Percentiles rank a stretch among this genome's conserved stretches.
These are phyloP conservation scores for Schmidtea mediterranea DNA, from an alignment of 1,140 invertebrate genomes.

Conservation along the genomic window DNA sequence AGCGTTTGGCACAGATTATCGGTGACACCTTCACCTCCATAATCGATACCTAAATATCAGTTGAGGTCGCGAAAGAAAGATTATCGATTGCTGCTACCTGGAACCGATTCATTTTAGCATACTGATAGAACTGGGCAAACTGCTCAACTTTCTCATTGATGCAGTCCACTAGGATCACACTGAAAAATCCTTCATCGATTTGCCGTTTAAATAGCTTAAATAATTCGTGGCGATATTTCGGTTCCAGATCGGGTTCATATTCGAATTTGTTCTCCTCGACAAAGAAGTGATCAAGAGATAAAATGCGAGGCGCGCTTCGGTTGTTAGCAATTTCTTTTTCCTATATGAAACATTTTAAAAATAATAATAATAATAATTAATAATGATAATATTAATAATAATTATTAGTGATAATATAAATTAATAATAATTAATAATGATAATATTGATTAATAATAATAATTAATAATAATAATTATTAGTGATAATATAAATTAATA, in stretches of 20 bases:
- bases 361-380: too few species aligned
- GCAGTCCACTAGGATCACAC: not conserved
- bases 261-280: not conserved
- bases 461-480: too few species aligned
- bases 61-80: too few species aligned
- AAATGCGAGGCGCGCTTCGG: not conserved
- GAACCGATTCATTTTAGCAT: not conserved
- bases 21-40: not conserved
- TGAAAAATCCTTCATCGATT: not conserved
- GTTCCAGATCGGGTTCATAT: not conserved
- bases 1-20: not conserved
- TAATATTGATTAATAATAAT: too few species aligned
- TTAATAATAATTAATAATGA: too few species aligned
- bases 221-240: not conserved
- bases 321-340: too few species aligned
- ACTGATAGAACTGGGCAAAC: not conserved
- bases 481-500: too few species aligned
- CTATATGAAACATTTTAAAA: too few species aligned
- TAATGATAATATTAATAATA: too few species aligned
- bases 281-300: not conserved
- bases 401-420: too few species aligned
- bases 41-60: too few species aligned
- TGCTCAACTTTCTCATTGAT: not conserved
- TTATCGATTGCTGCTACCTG: not conserved
- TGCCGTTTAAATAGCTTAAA: not conserved